phyloP scores from a whole-genome alignment of 1,140 invertebrate species.

The Bathynomus jamesi region DNA sequence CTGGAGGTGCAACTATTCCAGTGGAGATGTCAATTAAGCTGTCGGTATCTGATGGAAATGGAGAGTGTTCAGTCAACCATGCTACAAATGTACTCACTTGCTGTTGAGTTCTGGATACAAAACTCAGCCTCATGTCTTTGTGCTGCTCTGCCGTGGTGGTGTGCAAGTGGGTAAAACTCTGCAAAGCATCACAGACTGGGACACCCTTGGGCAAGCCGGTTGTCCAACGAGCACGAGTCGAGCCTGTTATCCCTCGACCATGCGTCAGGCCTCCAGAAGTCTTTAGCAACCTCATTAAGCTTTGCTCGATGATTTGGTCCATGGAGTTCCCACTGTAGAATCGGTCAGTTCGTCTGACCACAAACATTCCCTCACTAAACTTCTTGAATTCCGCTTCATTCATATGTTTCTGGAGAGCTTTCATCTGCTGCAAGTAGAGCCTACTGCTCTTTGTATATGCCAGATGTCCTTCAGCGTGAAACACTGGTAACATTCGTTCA shows the following conservation, averaged over 20 bases:
- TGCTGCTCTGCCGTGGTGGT: constrained; percentile 28
- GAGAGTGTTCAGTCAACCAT: too few species aligned
- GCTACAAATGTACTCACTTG: too few species aligned
- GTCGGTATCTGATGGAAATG: too few species aligned
- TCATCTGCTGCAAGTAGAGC: not conserved
- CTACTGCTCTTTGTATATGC: not conserved
- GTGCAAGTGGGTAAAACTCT: constrained; percentile 30
- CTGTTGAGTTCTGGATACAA: too few species aligned
- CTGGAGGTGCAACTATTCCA: too few species aligned
- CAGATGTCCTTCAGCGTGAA: not conserved
- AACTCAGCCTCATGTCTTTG: too few species aligned
- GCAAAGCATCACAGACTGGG: constrained; percentile 14
- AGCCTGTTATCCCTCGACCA: constrained; percentile 37
- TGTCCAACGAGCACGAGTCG: constrained; percentile 30
- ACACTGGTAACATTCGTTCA: not conserved
- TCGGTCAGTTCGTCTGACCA: not conserved
- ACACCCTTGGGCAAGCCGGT: not conserved
- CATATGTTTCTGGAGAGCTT: not conserved
- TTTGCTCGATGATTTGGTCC: constrained; percentile 41
- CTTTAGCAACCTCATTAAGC: constrained; percentile 38
- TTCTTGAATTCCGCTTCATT: not conserved
- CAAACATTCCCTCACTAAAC: not conserved
- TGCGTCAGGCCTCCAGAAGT: constrained; percentile 38
- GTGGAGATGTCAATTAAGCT: too few species aligned
- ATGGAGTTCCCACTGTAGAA: constrained; percentile 40